Evolutionary conservation across 2,888 invertebrate genomes (phyloP).

Genomic region (Poecilus cupreus): DNA sequence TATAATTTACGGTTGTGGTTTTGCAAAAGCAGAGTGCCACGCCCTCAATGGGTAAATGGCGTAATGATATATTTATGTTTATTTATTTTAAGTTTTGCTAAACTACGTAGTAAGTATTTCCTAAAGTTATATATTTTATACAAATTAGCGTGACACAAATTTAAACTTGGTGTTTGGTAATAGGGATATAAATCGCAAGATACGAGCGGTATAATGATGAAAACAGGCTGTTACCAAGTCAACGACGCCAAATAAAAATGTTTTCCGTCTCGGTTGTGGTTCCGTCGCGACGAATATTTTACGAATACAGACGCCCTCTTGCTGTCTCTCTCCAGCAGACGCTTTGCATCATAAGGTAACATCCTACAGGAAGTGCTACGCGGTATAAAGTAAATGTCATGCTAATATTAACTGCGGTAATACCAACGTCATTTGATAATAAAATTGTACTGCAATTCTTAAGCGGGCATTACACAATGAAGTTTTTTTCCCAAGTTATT

Average conservation of each 20-base stretch:
- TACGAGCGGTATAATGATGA: slow-evolving; percentile 4
- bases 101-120: too few relatives aligned
- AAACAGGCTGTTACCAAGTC: slow-evolving; percentile 12
- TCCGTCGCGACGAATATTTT: slow-evolving; percentile 33
- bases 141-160: slow-evolving; percentile 7
- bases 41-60: too few relatives aligned
- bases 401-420: neutral
- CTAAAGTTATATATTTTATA: neutral
- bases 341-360: neutral
- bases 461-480: too few relatives aligned
- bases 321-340: neutral
- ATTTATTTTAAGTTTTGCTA: too few relatives aligned
- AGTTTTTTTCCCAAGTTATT: too few relatives aligned
- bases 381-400: neutral
- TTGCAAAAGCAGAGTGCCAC: too few relatives aligned
- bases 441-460: too few relatives aligned
- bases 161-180: neutral
- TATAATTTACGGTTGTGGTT: too few relatives aligned
- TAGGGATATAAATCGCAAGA: slow-evolving; percentile 2
- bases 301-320: neutral
- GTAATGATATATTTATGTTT: too few relatives aligned
- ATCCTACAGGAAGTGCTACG: slow-evolving; percentile 2
- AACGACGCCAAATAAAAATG: slow-evolving; percentile 25
- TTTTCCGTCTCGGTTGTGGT: slow-evolving; percentile 6
- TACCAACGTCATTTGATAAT: neutral